Evolutionary conservation across 1,140 invertebrate species (phyloP), one percentile per base, ranked within the genome.

Genomic region (Leptonema lineaticorne): DNA sequence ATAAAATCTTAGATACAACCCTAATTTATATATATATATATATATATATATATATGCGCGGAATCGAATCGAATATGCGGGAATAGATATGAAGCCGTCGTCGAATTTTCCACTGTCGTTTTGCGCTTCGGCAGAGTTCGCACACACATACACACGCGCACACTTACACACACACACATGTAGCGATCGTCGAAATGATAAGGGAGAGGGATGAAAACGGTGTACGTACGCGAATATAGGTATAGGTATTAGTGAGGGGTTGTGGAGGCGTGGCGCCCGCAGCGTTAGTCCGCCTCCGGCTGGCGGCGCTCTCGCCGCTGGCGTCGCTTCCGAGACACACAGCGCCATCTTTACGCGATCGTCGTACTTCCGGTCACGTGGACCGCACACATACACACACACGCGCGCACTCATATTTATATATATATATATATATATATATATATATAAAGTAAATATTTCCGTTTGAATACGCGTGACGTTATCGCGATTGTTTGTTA

Each of bases 211-310:
- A n/a, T n/a, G n/a, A n/a, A n/a, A n/a, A n/a, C n/a, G n/a, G n/a
- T n/a, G n/a, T n/a, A n/a, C n/a, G n/a, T n/a, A n/a, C n/a, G 37
- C 37, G 16, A 41, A 41, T 41, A 22, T 11, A 11, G 4, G 50
- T 24, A 9, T 20, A 9, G 24, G 24, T 20, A 20, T 22, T 18
- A 16, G 7, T 20, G 2, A 14, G 37, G 46, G 18, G 46, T 9
- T 22, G 14, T 3, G 22, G 50, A 14, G 50, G 50, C 9, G 50
- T 20, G 50, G 8, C 22, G 50, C 50, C 50, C 50, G 50, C 50
- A 53, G 50, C 50, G 50, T 53, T 53, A 53, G 50, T 53, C 50
- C 50, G 50, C 50, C 50, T 53, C 50, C 28, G 57, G 57, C 57
- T 24, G 28, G 30, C 28, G 57, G 57, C 28, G 57, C 57, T 59